Conservation (phyloP, 2,113 vertebrate species). For the Lagopus leucura region DNA sequence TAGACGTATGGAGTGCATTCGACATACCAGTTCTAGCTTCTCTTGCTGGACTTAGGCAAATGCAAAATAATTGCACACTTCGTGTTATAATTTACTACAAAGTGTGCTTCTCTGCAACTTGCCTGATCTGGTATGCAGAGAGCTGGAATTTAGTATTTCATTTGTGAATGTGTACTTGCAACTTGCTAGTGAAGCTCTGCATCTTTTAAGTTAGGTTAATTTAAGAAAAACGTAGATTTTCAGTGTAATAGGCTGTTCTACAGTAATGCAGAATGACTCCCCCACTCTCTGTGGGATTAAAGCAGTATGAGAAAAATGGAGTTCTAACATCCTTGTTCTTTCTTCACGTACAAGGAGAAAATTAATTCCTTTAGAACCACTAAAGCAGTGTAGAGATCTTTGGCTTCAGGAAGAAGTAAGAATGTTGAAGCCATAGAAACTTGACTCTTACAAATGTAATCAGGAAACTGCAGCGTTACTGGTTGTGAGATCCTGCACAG, state of each 20-base stretch:
- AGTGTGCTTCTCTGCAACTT: neutral
- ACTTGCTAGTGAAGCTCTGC: neutral
- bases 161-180: neutral
- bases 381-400: neutral
- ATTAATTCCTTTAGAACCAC: neutral
- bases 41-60: neutral
- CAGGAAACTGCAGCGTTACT: neutral
- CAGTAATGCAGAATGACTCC: neutral
- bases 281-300: rapidly evolving
- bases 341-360: neutral
- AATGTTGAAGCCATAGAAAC: neutral
- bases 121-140: neutral
- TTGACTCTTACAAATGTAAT: neutral
- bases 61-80: rapidly evolving
- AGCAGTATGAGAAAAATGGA: neutral
- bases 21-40: neutral
- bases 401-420: neutral
- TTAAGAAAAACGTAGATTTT: neutral
- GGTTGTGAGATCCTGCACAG: no score
- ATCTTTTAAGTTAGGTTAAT: neutral
- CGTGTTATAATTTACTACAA: neutral
- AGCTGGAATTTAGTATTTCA: neutral
- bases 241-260: neutral
- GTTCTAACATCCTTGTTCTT: neutral
- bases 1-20: rapidly evolving